These are phyloP conservation scores for Bufo bufo DNA, from an alignment of 2,113 vertebrate species.

Conservation along the genomic window DNA sequence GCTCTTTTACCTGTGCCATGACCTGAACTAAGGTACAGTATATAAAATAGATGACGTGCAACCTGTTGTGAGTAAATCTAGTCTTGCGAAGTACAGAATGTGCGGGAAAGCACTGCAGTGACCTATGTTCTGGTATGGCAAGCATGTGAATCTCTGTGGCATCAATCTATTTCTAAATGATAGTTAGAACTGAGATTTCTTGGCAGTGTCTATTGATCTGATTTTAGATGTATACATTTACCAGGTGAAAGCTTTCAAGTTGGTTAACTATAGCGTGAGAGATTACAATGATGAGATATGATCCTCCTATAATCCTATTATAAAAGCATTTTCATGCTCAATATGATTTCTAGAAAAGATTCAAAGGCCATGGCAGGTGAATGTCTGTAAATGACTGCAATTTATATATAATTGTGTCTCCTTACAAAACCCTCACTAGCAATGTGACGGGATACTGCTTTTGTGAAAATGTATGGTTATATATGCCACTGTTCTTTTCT, in stretches of 20 bases:
- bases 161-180: not conserved
- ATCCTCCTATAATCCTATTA: not conserved
- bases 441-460: not conserved
- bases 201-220: not conserved
- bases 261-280: not conserved
- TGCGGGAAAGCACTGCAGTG: not conserved
- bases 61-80: not conserved
- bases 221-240: constrained; percentile 11
- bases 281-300: not conserved
- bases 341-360: not conserved
- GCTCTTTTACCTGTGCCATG: not conserved
- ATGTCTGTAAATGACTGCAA: not conserved
- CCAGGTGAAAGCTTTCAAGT: not conserved
- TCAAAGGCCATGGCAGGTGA: not conserved
- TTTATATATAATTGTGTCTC: not conserved
- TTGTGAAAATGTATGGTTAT: too few species aligned
- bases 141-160: not conserved
- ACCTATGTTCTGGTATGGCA: constrained; percentile 22
- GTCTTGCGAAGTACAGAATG: not conserved
- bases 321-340: not conserved
- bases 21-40: not conserved
- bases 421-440: not conserved
- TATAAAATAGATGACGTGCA: not conserved
- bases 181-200: not conserved
- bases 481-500: too few species aligned